Evolutionary conservation across 2,113 vertebrate genomes (phyloP), one percentile per base, ranked within the genome.

Genomic region (Zapus hudsonius): DNA sequence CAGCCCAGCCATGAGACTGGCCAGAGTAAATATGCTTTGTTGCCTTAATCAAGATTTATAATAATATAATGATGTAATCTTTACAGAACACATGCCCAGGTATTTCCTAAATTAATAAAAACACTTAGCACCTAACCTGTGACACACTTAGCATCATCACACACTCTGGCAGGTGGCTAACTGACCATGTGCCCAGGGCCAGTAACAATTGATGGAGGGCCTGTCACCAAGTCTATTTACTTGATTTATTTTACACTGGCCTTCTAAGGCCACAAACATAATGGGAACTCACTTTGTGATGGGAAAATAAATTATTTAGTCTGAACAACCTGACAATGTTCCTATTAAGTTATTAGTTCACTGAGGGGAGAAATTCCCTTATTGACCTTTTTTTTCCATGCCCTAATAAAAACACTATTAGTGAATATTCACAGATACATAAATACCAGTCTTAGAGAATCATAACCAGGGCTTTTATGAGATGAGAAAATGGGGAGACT

Each of bases 91-190:
- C 91, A 95, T 95, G 87, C 93, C 94, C 94, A 93, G 94, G 83
- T 87, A 93, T 72, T 92, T 95, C 86, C 87, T 94, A 96, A 92
- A 96, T 97, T 96, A 96, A 95, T 93, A 96, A 96, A 97, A 96
- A 96, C 89, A 93, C 87, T 95, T 93, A 91, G 89, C 42, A 93
- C 52, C 96, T 95, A 96, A 96, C 91, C 92, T 93, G 57, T 94
- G 91, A 84, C 42, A 96, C 59, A 94, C 95, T 93, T 74, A 91
- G 95, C 90, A 93, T 89, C 61, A 89, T 87, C 89, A 95, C 33
- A 93, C 76, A 89, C 52, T 89, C 94, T 86, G 93, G 31, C 80
- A 92, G 95, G 91, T 91, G 93, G 87, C 93, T 95, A 81, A 94
- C n/a, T 93, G 89, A 57, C 70, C 88, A 84, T 72, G 76, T 75